phyloP scores from a whole-genome alignment of 2,113 vertebrate species.

The Gnathonemus longibarbis region DNA sequence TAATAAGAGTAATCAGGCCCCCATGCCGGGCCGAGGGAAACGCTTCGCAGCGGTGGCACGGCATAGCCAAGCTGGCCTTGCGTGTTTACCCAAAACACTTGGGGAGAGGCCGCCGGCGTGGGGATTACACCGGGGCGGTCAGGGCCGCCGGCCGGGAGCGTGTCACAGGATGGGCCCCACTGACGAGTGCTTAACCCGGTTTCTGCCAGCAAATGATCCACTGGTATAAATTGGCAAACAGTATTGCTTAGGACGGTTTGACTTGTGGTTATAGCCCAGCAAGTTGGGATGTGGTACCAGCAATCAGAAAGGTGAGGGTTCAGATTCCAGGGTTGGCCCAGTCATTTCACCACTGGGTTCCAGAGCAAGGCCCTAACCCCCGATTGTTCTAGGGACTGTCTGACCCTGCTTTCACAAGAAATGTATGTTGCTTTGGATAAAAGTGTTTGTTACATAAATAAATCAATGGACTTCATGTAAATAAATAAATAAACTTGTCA shows the following conservation, averaged over 20 bases:
- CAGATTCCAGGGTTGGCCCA: neutral
- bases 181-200: neutral
- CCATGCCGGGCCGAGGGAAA: slow-evolving; percentile 82
- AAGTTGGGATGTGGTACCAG: neutral
- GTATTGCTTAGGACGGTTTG: neutral
- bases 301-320: neutral
- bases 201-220: neutral
- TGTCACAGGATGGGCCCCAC: neutral
- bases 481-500: neutral
- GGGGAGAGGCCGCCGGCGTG: slow-evolving; percentile 37
- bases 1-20: slow-evolving; percentile 98
- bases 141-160: neutral
- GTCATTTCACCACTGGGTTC: neutral
- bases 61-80: slow-evolving; percentile 54
- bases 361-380: neutral
- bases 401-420: neutral
- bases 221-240: neutral
- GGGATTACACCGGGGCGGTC: neutral
- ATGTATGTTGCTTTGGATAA: neutral
- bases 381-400: neutral
- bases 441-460: neutral
- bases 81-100: slow-evolving; percentile 78
- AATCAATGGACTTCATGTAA: neutral
- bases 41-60: slow-evolving; percentile 81
- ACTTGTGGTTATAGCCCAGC: neutral